Evolutionary conservation across 2,888 invertebrate species (phyloP), one percentile per base, ranked within the genome.

Genomic region (Drosophila prolongata): DNA sequence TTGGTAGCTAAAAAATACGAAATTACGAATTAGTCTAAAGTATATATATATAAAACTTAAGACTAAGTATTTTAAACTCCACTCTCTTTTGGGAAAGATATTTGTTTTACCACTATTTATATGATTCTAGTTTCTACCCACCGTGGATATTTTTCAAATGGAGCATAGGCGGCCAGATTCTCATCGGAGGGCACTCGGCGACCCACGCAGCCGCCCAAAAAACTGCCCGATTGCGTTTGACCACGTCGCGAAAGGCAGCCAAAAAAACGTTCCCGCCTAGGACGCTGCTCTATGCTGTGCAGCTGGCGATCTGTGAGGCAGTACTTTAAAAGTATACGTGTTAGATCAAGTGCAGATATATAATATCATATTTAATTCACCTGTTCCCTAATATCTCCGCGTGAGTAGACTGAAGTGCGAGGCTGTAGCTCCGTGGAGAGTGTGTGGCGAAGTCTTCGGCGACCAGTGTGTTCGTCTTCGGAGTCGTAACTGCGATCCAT

Each of bases 291-390:
- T 89, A 97, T 94, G 60, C 90, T 91, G 90, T 96, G 96, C 92
- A 98, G 93, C 92, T 97, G 97, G 91, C 97, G 95, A 93, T 96
- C 96, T 91, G 96, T 97, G 93, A 98, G 97, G 93, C 98, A 98
- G 93, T 98, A 98, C 93, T 92, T 24, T 43, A 42, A 8, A 13
- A 8, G 8, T 1, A 19, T 4, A n/a, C 68, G n/a, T 11, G 6
- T 11, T 4, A 16, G 30, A 4, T 34, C 16, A 8, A 42, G n/a
- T 1, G 2, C 10, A 10, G 8, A 37, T 8, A 3, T 13, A 1
- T 9, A 9, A 0, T 35, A 10, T 6, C 5, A 14, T 4, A 8
- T 2, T 2, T 2, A 10, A 1, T 66, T 79, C 60, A 92, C 92
- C 90, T 98, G 98, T 91, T 98, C 98, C 83, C 97, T 95, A 92